These are phyloP conservation scores for Didymodactylos carnosus DNA, from an alignment of 2,888 invertebrate genomes.

Conservation along the genomic window DNA sequence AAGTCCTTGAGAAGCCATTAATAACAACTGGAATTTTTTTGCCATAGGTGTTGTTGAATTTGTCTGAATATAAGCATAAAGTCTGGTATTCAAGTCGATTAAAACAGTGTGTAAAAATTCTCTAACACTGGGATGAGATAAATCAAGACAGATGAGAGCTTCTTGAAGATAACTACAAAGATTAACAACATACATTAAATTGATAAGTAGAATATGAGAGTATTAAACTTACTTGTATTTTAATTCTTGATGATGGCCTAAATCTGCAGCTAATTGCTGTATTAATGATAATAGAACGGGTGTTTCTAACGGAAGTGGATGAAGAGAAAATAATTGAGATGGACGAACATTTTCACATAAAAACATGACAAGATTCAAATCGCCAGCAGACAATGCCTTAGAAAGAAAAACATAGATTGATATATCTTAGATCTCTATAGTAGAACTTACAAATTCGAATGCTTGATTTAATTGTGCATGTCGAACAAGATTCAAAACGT, in stretches of 20 bases:
- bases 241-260: constrained; percentile 58
- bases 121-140: constrained; percentile 52
- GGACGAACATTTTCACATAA: constrained; percentile 68
- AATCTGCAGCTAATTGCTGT: constrained; percentile 74
- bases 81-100: constrained; percentile 52
- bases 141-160: constrained; percentile 61
- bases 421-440: no score
- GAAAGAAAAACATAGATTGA: no score
- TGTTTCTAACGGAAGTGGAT: constrained; percentile 56
- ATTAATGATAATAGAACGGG: constrained; percentile 74
- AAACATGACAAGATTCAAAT: constrained; percentile 62
- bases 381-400: constrained; percentile 61
- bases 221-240: constrained; percentile 49
- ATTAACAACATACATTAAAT: neutral
- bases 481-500: constrained; percentile 40
- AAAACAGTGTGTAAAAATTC: no score
- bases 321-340: constrained; percentile 48
- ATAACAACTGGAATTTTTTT: constrained; percentile 49
- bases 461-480: constrained; percentile 63
- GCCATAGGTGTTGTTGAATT: constrained; percentile 48
- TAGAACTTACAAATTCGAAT: constrained; percentile 63
- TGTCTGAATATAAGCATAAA: constrained; percentile 47
- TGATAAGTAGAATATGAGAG: neutral
- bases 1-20: constrained; percentile 42
- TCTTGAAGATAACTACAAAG: constrained; percentile 58